Percentiles rank a stretch among this genome's conserved stretches.
Conservation (phyloP, 2,113 vertebrate species). For the Apteryx mantelli region DNA sequence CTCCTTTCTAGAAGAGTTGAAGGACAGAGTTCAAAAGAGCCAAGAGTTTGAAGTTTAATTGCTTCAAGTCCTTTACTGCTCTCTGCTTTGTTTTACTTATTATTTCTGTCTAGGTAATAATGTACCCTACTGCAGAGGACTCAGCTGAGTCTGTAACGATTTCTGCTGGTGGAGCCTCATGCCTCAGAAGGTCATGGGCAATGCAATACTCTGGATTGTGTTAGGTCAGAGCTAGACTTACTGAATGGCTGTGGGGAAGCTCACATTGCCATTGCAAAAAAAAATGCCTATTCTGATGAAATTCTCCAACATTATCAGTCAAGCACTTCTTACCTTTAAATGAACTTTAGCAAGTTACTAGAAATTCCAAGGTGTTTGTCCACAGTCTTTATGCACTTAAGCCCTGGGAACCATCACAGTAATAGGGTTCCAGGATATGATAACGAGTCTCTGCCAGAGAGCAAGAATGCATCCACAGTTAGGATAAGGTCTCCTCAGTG, state of each 20-base stretch:
- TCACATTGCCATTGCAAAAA: neutral
- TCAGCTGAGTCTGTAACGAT: neutral
- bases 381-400: neutral
- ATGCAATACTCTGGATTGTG: neutral
- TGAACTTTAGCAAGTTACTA: neutral
- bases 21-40: neutral
- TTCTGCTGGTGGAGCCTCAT: neutral
- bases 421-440: neutral
- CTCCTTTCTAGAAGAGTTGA: neutral
- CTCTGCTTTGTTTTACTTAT: neutral
- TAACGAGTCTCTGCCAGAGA: neutral
- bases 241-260: neutral
- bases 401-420: neutral
- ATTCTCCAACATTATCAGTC: neutral
- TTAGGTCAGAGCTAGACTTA: neutral
- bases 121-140: neutral
- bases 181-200: neutral
- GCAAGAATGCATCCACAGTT: neutral
- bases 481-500: neutral
- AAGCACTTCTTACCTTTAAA: neutral
- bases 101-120: neutral
- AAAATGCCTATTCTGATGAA: neutral
- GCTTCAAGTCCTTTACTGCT: neutral
- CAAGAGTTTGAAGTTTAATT: neutral
- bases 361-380: neutral